phyloP scores from a whole-genome alignment of 2,113 vertebrate genomes.

The Ptychochromis oligacanthus region DNA sequence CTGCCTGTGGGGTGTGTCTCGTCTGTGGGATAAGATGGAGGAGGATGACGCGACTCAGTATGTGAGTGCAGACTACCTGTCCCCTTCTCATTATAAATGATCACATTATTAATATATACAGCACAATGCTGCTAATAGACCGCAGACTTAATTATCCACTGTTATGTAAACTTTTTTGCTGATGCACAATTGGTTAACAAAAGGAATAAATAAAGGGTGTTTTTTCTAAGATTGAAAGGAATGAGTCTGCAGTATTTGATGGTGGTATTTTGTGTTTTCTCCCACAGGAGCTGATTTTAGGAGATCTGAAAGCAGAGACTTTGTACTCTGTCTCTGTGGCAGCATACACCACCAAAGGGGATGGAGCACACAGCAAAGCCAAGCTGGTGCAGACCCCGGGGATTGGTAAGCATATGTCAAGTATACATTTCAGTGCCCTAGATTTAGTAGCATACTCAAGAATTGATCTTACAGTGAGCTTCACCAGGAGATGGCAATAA shows the following conservation, averaged over 20 bases:
- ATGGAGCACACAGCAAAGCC: slow-evolving; percentile 91
- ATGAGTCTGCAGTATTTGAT: slow-evolving; percentile 6
- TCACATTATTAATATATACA: slow-evolving; percentile 25
- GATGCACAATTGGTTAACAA: background rate
- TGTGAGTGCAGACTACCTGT: slow-evolving; percentile 81
- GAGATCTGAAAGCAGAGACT: slow-evolving; percentile 90
- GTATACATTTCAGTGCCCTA: slow-evolving; percentile 38
- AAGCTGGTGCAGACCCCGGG: slow-evolving; percentile 89
- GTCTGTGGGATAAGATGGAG: slow-evolving; percentile 87
- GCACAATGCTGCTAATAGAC: background rate
- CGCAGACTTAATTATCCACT: background rate
- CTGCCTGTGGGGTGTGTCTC: slow-evolving; percentile 71
- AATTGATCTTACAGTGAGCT: slow-evolving; percentile 57
- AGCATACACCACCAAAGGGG: slow-evolving; percentile 96
- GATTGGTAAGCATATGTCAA: slow-evolving; percentile 83
- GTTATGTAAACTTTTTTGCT: background rate
- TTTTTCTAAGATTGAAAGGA: background rate
- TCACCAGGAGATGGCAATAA: slow-evolving; percentile 38
- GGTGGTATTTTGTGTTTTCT: slow-evolving; percentile 14
- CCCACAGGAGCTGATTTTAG: slow-evolving; percentile 89
- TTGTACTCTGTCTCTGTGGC: slow-evolving; percentile 92
- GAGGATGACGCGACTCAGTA: slow-evolving; percentile 94
- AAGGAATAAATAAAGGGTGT: background rate
- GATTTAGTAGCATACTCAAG: slow-evolving; percentile 58
- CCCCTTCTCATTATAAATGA: slow-evolving; percentile 42